Conservation (phyloP, 2,113 vertebrate species). For the Lepisosteus osseus region DNA sequence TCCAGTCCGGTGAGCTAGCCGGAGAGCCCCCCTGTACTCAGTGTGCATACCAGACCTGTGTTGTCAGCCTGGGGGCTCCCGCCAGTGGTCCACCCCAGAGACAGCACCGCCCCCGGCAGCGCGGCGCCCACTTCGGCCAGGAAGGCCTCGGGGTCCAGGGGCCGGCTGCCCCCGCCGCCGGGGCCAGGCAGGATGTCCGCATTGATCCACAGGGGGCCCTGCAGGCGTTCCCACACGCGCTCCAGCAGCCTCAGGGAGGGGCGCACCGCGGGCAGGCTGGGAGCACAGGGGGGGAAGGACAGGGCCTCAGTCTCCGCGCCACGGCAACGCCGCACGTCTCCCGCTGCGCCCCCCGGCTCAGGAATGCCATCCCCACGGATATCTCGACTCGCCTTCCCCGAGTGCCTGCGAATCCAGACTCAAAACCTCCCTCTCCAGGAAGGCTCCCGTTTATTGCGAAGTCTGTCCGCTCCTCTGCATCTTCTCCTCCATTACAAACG, state of each 20-base stretch:
- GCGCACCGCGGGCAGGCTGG: conserved; percentile 71
- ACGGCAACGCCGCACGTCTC: too few relatives aligned
- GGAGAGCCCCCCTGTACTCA: too few relatives aligned
- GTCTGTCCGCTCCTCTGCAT: too few relatives aligned
- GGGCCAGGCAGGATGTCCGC: conserved; percentile 84
- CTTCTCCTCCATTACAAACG: too few relatives aligned
- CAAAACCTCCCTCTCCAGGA: too few relatives aligned
- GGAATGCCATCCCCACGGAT: too few relatives aligned
- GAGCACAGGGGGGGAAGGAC: not conserved
- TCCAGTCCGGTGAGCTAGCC: not conserved
- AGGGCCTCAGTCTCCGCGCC: too few relatives aligned
- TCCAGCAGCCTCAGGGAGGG: conserved; percentile 73
- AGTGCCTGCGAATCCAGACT: too few relatives aligned
- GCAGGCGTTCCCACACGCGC: conserved; percentile 36
- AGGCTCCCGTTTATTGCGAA: too few relatives aligned
- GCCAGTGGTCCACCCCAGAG: conserved; percentile 85
- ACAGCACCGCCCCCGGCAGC: conserved; percentile 70
- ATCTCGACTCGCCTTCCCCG: too few relatives aligned
- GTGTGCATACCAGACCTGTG: conserved; percentile 56
- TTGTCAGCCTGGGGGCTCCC: conserved; percentile 66
- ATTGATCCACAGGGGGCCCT: conserved; percentile 80
- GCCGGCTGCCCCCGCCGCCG: conserved; percentile 49
- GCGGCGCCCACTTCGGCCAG: conserved; percentile 56
- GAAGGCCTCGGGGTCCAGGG: conserved; percentile 66
- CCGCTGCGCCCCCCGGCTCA: too few relatives aligned